Evolutionary conservation across 2,113 vertebrate genomes (phyloP), one percentile per base, ranked within the genome.

Genomic region (Leptobrachium ailaonicum): DNA sequence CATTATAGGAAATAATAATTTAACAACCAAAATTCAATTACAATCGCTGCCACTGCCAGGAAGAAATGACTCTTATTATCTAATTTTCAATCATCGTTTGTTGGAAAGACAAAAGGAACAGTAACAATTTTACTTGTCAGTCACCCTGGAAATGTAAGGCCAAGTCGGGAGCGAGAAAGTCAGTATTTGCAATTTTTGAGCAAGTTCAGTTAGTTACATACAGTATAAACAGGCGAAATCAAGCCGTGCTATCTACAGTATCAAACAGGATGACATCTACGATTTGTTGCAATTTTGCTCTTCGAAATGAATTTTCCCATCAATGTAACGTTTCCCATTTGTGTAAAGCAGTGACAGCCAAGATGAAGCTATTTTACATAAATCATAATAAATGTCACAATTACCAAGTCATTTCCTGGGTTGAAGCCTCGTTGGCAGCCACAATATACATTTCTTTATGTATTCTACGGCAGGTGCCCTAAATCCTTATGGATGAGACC

Each of bases 21-120:
- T 67, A 67, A 74, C 63, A 67, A 73, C 60, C 6, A 42, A 80
- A 73, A 67, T 80, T 73, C 63, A 73, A 80, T 80, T 80, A 80
- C 62, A 41, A 60, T 44, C 43, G 58, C 76, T 63, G 67, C 66
- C 58, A 43, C 56, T 20, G 67, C 69, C 63, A 63, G 32, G 67
- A 43, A 60, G 58, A 40, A 70, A 62, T 63, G 69, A 50, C 4
- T 10, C n/a, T 60, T 50, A 63, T 78, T 70, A 78, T 78, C 67
- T 71, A 14, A 67, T 60, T 66, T 58, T 71, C 72, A 44, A 67
- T 73, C 71, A 56, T 73, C 50, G 43, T n/a, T 50, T 67, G 47
- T 60, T 45, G 56, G 62, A 63, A 68, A 68, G 47, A 74, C 76
- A 41, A 53, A 64, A 63, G 20, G 76, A 63, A 78, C 40, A 14